Conservation (phyloP, 1,140 invertebrate species). For the Caenorhabditis briggsae region DNA sequence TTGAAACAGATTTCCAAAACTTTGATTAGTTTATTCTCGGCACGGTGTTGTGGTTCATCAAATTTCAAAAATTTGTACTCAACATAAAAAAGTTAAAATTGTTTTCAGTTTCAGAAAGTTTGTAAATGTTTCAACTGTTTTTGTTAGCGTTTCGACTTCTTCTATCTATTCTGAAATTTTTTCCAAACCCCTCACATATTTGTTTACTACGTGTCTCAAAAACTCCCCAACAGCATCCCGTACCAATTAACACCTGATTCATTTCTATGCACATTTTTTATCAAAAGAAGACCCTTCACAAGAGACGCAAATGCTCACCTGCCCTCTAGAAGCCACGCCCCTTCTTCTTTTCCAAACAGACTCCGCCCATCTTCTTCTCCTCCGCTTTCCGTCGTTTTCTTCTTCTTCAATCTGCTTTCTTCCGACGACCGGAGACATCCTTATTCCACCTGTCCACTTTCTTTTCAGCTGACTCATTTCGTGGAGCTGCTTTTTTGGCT, state of each 20-base stretch:
- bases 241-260: conserved; percentile 31
- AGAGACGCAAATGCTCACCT: conserved; percentile 44
- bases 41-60: too few species aligned
- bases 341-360: not conserved
- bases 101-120: too few species aligned
- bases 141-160: too few species aligned
- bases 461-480: conserved; percentile 13
- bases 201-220: not conserved
- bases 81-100: too few species aligned
- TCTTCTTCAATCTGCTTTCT: conserved; percentile 7
- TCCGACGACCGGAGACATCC: conserved; percentile 53
- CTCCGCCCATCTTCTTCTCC: not conserved
- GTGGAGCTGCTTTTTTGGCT: not conserved
- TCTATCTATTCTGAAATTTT: too few species aligned
- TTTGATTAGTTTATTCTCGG: too few species aligned
- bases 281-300: not conserved
- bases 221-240: not conserved
- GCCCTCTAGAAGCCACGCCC: not conserved
- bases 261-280: not conserved
- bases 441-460: conserved; percentile 39
- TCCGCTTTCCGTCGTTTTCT: not conserved
- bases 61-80: too few species aligned
- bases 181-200: too few species aligned
- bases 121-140: not conserved
- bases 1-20: too few species aligned